These are phyloP conservation scores for Tor tambroides DNA, from an alignment of 2,113 vertebrate species.

Conservation along the genomic window DNA sequence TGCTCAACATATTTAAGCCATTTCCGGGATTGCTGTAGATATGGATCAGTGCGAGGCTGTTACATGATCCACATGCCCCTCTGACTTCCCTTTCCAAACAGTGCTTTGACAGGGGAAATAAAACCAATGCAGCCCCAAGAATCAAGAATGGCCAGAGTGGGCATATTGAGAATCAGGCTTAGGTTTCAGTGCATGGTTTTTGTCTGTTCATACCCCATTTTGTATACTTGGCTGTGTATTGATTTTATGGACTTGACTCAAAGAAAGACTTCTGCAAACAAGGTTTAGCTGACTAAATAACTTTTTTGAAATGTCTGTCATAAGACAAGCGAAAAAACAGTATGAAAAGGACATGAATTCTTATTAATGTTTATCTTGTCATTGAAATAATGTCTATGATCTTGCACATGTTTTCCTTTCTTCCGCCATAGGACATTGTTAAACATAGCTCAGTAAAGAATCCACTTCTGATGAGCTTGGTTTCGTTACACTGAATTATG, in stretches of 20 bases:
- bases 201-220: conserved; percentile 34
- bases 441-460: conserved; percentile 33
- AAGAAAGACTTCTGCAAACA: background rate
- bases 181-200: conserved; percentile 48
- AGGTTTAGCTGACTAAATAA: background rate
- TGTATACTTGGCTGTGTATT: background rate
- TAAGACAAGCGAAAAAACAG: background rate
- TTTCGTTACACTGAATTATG: conserved; percentile 51
- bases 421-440: conserved; percentile 16
- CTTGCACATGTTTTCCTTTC: background rate
- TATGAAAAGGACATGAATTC: background rate
- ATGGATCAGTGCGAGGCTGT: conserved; percentile 48
- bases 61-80: conserved; percentile 58
- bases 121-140: conserved; percentile 33
- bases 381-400: background rate
- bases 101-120: conserved; percentile 43
- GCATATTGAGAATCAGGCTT: conserved; percentile 43
- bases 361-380: background rate
- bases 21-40: conserved; percentile 53
- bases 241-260: background rate
- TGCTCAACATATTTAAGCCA: conserved; percentile 14
- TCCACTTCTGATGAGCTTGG: conserved; percentile 51
- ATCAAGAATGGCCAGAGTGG: conserved; percentile 38
- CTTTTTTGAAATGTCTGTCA: background rate
- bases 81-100: conserved; percentile 57